Percentiles rank a stretch among this genome's conserved stretches.
Conservation (phyloP, 1,140 invertebrate species). For the Cyrtorhinus lividipennis region DNA sequence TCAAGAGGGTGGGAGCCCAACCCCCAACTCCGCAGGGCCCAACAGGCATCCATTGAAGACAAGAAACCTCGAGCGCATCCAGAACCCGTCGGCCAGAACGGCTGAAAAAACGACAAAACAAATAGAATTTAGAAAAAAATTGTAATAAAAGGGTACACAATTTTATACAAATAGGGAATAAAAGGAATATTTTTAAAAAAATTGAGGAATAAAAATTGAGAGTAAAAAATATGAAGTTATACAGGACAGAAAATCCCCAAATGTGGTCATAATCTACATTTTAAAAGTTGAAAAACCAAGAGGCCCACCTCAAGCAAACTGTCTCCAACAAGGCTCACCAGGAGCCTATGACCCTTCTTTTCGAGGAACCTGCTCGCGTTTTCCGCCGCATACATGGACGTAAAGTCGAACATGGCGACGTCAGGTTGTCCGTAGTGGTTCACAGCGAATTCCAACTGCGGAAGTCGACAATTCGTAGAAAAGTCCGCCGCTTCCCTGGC, state of each 20-base stretch:
- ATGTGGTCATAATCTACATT: too few relatives aligned
- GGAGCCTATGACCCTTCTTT: constrained; percentile 56
- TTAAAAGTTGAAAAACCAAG: too few relatives aligned
- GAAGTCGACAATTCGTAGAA: constrained; percentile 82
- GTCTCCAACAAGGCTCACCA: constrained; percentile 87
- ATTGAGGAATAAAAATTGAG: constrained; percentile 6
- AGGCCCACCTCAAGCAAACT: constrained; percentile 79
- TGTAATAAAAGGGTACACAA: neutral
- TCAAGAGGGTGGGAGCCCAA: constrained; percentile 53
- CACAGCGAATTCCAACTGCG: constrained; percentile 84
- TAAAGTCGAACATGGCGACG: constrained; percentile 99
- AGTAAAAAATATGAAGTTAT: neutral
- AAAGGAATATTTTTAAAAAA: constrained; percentile 9
- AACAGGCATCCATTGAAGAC: constrained; percentile 87
- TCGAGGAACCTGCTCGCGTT: constrained; percentile 77
- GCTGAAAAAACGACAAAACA: constrained; percentile 37
- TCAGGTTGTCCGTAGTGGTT: constrained; percentile 97
- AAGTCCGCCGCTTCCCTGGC: constrained; percentile 91
- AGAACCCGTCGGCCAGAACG: constrained; percentile 96
- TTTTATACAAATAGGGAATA: neutral
- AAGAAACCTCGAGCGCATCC: constrained; percentile 95
- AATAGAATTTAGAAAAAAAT: constrained; percentile 16
- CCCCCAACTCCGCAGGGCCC: constrained; percentile 81
- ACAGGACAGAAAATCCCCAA: too few relatives aligned
- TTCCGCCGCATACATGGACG: constrained; percentile 95